Base-by-base conservation (phyloP, 30 jellyfish, hydroid and myxozoan genomes). In the Turritopsis dohrnii region DNA sequence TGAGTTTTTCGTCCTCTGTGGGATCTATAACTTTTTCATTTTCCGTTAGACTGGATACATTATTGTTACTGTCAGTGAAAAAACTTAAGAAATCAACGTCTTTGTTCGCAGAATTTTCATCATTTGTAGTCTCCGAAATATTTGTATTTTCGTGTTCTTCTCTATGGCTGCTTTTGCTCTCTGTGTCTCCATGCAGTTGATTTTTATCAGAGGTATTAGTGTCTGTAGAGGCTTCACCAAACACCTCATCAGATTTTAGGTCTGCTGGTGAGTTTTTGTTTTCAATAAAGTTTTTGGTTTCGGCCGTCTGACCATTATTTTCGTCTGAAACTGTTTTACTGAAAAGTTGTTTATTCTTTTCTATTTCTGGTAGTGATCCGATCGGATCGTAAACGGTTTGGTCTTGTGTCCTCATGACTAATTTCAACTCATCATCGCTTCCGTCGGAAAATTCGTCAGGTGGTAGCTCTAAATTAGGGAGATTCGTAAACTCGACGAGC, bases 351-450 rank as follows among this genome's bases (percentile, higher is more conserved):
- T 52, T 79, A 16, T 41, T 28, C 28, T 79, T 79, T 65, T 41
- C 29, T 80, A 80, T 17, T 29, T 53, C 65, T 18, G 52, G 54
- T 21, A 25, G 18, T 80, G 76, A 24, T 65, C 53, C 54, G 52
- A 80, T 13, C 28, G 65, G 83, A 80, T 80, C 81, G 17, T 80
- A 71, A 5, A 30, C 27, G 52, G 53, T 41, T 18, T 80, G 25
- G 1, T 17, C 79, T 1, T 18, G 22, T 53, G 25, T 53, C n/a
- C 23, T 13, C 81, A 65, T 65, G 28, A 71, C 53, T 28, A 81
- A 3, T 80, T 80, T 80, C 0, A 80, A 26, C 65, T 80, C 87
- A 1, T 80, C 87, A 53, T 80, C 87, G 65, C 87, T 80, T 80
- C 77, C 87, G 21, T 80, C 87, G 52, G 31, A 23, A 29, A 20